A percentile compares a stretch with the other conserved stretches of the same genome.
Evolutionary conservation across 2,797 vertebrate genomes (phyloP).

Genomic region (Hydrocynus forskahlii): DNA sequence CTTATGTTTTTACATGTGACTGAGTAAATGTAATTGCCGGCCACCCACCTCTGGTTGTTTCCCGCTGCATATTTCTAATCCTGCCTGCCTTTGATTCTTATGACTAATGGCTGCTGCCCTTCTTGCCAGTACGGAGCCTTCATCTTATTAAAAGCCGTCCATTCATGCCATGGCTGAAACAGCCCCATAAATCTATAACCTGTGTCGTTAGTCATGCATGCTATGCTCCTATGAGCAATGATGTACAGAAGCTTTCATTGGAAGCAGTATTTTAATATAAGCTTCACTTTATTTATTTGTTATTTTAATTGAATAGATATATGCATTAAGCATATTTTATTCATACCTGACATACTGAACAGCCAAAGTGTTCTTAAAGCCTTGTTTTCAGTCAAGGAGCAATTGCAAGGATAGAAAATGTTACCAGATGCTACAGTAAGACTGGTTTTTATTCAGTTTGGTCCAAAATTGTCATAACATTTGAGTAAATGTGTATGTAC

Average conservation of each 20-base stretch:
- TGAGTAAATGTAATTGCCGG: background rate
- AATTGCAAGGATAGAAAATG: background rate
- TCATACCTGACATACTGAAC: background rate
- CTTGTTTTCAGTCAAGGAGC: background rate
- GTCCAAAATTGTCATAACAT: too few relatives aligned
- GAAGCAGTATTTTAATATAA: conserved; percentile 12
- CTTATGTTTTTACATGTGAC: background rate
- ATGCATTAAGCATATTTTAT: background rate
- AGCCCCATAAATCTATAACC: conserved; percentile 27
- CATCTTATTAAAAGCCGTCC: conserved; percentile 31
- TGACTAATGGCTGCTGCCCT: conserved; percentile 7
- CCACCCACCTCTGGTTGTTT: background rate
- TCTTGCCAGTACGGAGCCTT: conserved; percentile 18
- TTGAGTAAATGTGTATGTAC: too few relatives aligned
- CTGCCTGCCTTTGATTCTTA: background rate
- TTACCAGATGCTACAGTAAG: background rate
- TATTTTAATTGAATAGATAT: conserved; percentile 6
- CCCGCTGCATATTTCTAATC: background rate
- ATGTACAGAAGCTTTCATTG: conserved; percentile 29
- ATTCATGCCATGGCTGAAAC: conserved; percentile 26
- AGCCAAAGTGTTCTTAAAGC: background rate
- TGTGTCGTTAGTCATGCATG: background rate
- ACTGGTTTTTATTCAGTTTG: background rate
- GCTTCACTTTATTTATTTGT: conserved; percentile 2
- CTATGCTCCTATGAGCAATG: background rate